Evolutionary conservation across 2,888 invertebrate genomes (phyloP), one percentile per base, ranked within the genome.

Genomic region (Sesia apiformis): DNA sequence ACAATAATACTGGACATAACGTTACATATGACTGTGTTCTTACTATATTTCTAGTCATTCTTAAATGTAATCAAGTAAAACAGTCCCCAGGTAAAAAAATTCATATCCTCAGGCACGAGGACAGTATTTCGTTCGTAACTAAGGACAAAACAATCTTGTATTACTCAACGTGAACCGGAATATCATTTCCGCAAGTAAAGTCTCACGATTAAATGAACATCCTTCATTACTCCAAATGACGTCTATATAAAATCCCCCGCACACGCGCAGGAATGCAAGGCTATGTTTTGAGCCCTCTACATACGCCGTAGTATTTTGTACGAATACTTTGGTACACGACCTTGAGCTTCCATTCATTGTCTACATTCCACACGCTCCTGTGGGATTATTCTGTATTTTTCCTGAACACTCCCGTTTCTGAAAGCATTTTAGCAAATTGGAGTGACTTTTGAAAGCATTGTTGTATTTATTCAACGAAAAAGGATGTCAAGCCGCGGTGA

Each of bases 201-300:
- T 50, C 49, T 55, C 49, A 8, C 41, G 49, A 23, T 54, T 52
- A 57, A 58, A 58, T 57, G 56, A 59, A 58, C 54, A 57, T 53
- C 59, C 57, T 59, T 59, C 54, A 60, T 60, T 57, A 60, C 53
- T 46, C 51, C 52, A 52, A 61, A 62, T 57, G 59, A 54, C 56
- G 51, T 53, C 52, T 46, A 58, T 58, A 58, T 23, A 23, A 23
- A 62, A 56, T 39, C 52, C 57, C 55, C 55, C 46, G 50, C 46
- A 43, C 53, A 58, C 57, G 63, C 57, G 54, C 53, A 38, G 62
- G 66, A 65, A 63, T 60, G 64, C 63, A 59, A 63, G 64, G 66
- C 55, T 61, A 55, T 59, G 53, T 38, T 51, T 52, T n/a, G 6
- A 49, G 49, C 23, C 49, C 23, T 23, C 49, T 23, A 49, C 49